Evolutionary conservation across 1,140 invertebrate genomes (phyloP).

Genomic region (Diplogasteroides magnus): DNA sequence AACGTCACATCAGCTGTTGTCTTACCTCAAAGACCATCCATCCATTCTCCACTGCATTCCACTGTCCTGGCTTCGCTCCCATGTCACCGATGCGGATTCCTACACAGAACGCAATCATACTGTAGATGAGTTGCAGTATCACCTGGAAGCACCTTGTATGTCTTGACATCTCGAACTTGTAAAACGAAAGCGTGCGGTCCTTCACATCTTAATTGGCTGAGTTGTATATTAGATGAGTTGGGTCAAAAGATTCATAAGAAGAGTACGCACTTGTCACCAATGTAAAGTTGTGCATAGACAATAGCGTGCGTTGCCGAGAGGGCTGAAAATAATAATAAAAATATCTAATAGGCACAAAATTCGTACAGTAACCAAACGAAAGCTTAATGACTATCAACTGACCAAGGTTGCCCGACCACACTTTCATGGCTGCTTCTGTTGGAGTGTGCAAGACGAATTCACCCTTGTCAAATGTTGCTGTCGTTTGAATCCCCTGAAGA

Average conservation of each 20-base stretch:
- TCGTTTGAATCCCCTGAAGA: too few species aligned
- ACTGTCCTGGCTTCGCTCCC: conserved; percentile 73
- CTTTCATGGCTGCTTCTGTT: conserved; percentile 87
- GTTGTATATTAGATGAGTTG: too few species aligned
- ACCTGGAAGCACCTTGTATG: not conserved
- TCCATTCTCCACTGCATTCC: conserved; percentile 86
- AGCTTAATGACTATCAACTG: too few species aligned
- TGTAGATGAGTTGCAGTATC: too few species aligned
- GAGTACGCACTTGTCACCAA: conserved; percentile 59
- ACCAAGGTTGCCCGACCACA: conserved; percentile 85
- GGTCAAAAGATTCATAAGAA: too few species aligned
- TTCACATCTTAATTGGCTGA: too few species aligned
- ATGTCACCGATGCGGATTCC: conserved; percentile 83
- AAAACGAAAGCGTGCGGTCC: conserved; percentile 80
- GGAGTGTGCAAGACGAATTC: conserved; percentile 84
- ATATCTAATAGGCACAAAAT: too few species aligned
- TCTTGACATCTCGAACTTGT: conserved; percentile 60
- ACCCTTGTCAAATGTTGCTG: too few species aligned
- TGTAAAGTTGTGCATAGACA: conserved; percentile 80
- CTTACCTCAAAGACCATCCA: conserved; percentile 53
- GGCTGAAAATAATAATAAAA: conserved; percentile 62
- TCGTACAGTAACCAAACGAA: too few species aligned
- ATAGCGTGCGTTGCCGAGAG: conserved; percentile 79
- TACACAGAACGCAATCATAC: too few species aligned
- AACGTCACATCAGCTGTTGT: not conserved